These are phyloP conservation scores for Poecilia gillii DNA, from an alignment of 2,797 vertebrate genomes.

Conservation along the genomic window DNA sequence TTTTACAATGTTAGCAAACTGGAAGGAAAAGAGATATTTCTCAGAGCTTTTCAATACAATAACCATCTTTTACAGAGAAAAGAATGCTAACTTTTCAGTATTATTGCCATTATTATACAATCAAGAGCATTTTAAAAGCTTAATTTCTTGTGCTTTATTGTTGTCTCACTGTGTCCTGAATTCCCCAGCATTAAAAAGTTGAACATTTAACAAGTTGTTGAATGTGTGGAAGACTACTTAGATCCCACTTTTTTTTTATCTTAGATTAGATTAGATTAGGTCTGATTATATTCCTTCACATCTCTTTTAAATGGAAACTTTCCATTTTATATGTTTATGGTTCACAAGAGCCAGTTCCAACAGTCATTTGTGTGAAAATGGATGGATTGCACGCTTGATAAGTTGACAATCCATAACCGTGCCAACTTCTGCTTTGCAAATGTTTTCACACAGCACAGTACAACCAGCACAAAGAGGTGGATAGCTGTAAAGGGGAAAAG, in stretches of 20 bases:
- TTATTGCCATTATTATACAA: background rate
- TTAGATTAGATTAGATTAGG: too few species aligned
- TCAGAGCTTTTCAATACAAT: background rate
- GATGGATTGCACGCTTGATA: background rate
- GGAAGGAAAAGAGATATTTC: background rate
- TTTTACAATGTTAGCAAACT: background rate
- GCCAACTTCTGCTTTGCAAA: background rate
- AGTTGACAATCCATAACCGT: background rate
- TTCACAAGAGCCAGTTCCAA: background rate
- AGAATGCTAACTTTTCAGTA: background rate
- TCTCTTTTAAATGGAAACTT: background rate
- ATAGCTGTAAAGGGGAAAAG: background rate
- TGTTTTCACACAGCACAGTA: background rate
- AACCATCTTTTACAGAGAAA: background rate
- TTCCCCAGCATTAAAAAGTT: background rate
- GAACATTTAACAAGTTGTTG: background rate
- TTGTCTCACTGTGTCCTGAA: background rate
- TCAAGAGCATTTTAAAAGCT: background rate
- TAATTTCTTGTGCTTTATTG: background rate
- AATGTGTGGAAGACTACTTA: background rate
- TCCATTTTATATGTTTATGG: background rate
- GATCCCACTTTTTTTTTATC: background rate
- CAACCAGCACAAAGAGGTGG: background rate
- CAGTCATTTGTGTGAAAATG: background rate
- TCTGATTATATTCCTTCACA: background rate